Percentiles rank a stretch among this genome's conserved stretches.
These are phyloP conservation scores for Pseudococcus jackbeardsleyi DNA, from an alignment of 2,888 invertebrate species.

Conservation along the genomic window DNA sequence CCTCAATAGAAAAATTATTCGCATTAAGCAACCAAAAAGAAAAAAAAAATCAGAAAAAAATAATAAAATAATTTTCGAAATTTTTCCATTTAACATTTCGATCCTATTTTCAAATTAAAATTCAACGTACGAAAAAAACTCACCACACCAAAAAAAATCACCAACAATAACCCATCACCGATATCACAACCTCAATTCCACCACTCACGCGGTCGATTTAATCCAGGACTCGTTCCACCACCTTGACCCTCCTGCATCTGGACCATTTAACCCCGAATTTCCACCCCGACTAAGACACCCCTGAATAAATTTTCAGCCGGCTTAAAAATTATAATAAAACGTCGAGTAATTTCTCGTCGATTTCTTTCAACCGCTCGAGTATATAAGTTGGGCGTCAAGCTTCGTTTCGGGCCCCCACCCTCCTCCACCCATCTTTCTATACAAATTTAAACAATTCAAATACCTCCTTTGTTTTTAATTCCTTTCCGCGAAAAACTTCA, in stretches of 20 bases:
- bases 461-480: conserved; percentile 6
- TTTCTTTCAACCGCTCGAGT: neutral
- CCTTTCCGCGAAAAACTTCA: neutral
- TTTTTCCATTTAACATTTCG: too few species aligned
- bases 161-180: too few species aligned
- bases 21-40: too few species aligned
- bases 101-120: too few species aligned
- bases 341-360: neutral
- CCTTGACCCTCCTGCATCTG: neutral
- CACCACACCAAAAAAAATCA: too few species aligned
- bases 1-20: too few species aligned
- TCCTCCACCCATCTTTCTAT: neutral
- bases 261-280: neutral
- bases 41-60: too few species aligned
- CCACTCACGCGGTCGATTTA: neutral
- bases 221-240: neutral
- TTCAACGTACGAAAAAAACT: too few species aligned
- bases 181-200: neutral
- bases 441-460: conserved; percentile 28
- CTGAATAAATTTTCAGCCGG: neutral
- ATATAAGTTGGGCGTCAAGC: neutral
- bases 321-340: conserved; percentile 19
- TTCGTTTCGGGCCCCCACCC: neutral
- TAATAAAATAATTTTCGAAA: too few species aligned
- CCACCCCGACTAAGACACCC: neutral